Percentiles rank a stretch among this genome's conserved stretches.
Evolutionary conservation across 2,797 vertebrate genomes (phyloP).

Genomic region (Rhabdomys pumilio): DNA sequence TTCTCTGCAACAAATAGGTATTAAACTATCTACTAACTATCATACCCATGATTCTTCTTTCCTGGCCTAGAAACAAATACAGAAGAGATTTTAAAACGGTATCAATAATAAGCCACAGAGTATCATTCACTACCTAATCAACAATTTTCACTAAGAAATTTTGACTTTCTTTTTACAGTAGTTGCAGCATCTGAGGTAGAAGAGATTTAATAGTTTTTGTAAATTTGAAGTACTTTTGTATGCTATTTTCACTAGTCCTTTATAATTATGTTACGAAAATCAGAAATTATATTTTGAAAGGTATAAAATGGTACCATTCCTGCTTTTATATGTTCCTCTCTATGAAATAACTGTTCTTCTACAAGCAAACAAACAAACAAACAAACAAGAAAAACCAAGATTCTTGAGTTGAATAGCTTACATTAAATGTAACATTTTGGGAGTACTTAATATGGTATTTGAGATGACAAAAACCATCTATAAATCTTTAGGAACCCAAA

Average conservation of each 20-base stretch:
- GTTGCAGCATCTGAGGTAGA: background rate
- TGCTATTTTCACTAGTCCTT: background rate
- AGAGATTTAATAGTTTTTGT: background rate
- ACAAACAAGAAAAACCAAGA: background rate
- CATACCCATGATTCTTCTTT: background rate
- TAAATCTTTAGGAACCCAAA: background rate
- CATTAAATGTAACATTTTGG: background rate
- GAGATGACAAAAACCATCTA: background rate
- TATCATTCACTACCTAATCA: background rate
- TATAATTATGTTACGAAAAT: slow-evolving; percentile 2
- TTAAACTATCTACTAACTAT: background rate
- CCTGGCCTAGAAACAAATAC: background rate
- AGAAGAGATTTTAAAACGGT: background rate
- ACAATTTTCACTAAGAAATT: background rate
- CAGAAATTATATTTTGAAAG: background rate
- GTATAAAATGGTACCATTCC: background rate
- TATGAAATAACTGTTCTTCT: background rate
- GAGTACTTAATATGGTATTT: background rate
- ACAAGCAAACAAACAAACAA: background rate
- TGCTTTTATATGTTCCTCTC: background rate
- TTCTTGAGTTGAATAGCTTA: background rate
- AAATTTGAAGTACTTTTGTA: background rate
- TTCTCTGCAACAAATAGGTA: background rate
- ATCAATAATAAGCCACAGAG: background rate
- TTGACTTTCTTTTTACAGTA: background rate